Evolutionary conservation across 2,888 invertebrate genomes (phyloP), one percentile per base, ranked within the genome.

Genomic region (Orthonevra nobilis): DNA sequence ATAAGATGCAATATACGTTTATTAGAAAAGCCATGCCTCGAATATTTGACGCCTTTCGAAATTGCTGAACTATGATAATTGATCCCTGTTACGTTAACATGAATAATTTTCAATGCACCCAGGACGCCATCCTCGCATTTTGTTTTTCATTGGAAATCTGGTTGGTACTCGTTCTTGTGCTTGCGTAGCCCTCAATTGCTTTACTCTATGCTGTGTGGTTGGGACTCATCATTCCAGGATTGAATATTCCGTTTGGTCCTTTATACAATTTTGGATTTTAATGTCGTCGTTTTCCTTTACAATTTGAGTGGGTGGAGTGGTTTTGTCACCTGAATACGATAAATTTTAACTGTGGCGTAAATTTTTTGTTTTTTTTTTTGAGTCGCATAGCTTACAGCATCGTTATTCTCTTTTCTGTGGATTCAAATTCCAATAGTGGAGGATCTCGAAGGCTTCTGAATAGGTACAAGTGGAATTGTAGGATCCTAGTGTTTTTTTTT

Each of bases 71-170:
- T 88, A 87, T 84, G 85, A 86, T 88, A 88, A 88, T 88, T 88
- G 88, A 88, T 88, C 87, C 88, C 86, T 85, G 86, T 88, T 88
- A 88, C 85, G 84, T 86, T 85, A 84, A 88, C 86, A 87, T 88
- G 88, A 87, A 84, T 86, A 87, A 86, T 83, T 86, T 85, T 87
- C 83, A 88, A 88, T 87, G 85, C 82, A 83, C 83, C 60, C 14
- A 50, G 44, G 66, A 73, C 68, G 42, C 40, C 68, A 63, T 79
- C 64, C 75, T 61, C 81, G 69, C 19, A 44, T 26, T 56, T 50
- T 60, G 72, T 50, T 63, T 74, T 81, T 70, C 79, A 73, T 38
- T 56, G 14, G 23, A 30, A 58, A 40, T 56, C 38, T 54, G 15
- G 15, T 30, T 15, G 19, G 28, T 23, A 23, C 9, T 9, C 7